These are phyloP conservation scores for Drosophila neotestacea DNA, from an alignment of 2,888 invertebrate genomes.

Conservation along the genomic window DNA sequence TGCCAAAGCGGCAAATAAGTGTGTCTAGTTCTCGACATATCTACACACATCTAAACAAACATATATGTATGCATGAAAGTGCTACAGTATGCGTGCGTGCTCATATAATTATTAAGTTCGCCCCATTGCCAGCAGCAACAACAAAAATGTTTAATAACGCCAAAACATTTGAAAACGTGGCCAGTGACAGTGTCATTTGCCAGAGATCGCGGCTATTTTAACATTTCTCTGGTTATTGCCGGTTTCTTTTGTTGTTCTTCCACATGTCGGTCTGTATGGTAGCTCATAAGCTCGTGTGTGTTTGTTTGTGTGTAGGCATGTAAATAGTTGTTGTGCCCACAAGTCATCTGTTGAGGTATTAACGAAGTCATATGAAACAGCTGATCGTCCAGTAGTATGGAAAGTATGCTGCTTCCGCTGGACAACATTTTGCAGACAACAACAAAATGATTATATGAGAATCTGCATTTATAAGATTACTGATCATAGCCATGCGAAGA, in stretches of 20 bases:
- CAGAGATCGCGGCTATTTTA: conserved; percentile 61
- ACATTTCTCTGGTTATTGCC: conserved; percentile 69
- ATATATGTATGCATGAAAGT: conserved; percentile 2
- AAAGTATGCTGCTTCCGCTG: conserved; percentile 23
- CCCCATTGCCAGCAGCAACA: conserved; percentile 40
- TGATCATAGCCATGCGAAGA: background rate
- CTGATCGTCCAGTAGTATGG: conserved; percentile 20
- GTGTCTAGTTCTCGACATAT: conserved; percentile 28
- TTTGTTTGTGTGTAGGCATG: background rate
- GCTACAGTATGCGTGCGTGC: conserved; percentile 8
- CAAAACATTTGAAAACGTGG: conserved; percentile 63
- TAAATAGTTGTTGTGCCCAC: conserved; percentile 9
- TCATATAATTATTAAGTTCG: conserved; percentile 48
- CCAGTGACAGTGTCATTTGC: conserved; percentile 31
- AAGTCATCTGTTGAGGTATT: conserved; percentile 18
- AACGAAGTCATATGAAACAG: conserved; percentile 31
- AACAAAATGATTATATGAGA: background rate
- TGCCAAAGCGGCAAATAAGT: conserved; percentile 47
- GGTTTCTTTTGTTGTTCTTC: conserved; percentile 59
- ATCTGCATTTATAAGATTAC: background rate
- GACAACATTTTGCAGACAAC: conserved; percentile 1
- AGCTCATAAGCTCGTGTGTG: background rate
- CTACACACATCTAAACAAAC: background rate
- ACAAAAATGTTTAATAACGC: conserved; percentile 71
- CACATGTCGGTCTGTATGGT: conserved; percentile 10